Evolutionary conservation across 2,113 vertebrate species (phyloP).

Genomic region (Atlantisia rogersi): DNA sequence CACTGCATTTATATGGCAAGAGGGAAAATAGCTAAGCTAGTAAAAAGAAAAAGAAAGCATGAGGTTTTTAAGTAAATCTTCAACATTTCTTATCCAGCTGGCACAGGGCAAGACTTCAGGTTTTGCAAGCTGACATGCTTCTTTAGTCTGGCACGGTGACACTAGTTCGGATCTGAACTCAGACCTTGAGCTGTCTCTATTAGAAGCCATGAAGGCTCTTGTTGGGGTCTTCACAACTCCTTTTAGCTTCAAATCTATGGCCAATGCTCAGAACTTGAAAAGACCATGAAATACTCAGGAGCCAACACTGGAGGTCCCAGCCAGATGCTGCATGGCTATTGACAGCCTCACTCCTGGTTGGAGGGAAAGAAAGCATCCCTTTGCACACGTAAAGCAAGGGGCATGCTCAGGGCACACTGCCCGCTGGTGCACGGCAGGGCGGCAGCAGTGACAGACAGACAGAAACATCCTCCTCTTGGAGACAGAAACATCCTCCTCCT

Average conservation of each 20-base stretch:
- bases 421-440: background rate
- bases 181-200: background rate
- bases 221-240: background rate
- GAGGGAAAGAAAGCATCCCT: background rate
- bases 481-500: background rate
- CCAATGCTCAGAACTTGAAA: background rate
- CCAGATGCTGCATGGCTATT: accelerated
- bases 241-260: background rate
- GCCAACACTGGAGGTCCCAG: background rate
- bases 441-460: background rate
- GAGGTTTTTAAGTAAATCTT: constrained; percentile 10
- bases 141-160: background rate
- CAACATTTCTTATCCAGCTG: constrained; percentile 39
- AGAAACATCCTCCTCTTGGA: background rate
- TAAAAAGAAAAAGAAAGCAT: constrained; percentile 40
- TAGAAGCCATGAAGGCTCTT: background rate
- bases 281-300: background rate
- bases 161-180: background rate
- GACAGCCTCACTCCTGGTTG: background rate
- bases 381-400: accelerated
- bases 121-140: constrained; percentile 28
- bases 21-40: constrained; percentile 31
- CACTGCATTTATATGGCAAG: constrained; percentile 27
- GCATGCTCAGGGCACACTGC: accelerated
- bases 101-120: background rate